Percentiles rank a stretch among this genome's conserved stretches.
phyloP scores from a whole-genome alignment of 1,140 invertebrate genomes.

The Drusus annulatus region DNA sequence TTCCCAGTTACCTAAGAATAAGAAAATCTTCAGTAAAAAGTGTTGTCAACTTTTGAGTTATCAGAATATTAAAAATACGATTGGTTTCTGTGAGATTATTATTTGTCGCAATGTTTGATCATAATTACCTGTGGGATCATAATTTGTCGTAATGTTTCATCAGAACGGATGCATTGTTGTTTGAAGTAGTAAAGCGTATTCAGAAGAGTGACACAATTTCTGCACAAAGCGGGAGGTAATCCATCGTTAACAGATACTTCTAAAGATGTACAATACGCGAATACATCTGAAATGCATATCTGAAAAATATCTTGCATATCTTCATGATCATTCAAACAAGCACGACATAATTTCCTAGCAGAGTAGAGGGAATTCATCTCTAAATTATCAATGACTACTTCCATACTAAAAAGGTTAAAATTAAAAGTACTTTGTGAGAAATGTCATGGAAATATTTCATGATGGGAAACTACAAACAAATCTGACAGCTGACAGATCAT shows the following conservation, averaged over 20 bases:
- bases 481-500: too few relatives aligned
- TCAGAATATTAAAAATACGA: not conserved
- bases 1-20: slow-evolving; percentile 27
- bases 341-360: slow-evolving; percentile 36
- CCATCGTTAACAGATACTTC: slow-evolving; percentile 33
- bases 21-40: not conserved
- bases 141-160: slow-evolving; percentile 40
- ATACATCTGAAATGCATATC: slow-evolving; percentile 34
- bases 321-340: slow-evolving; percentile 30
- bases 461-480: too few relatives aligned
- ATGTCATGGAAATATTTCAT: too few relatives aligned
- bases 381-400: slow-evolving; percentile 1
- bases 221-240: slow-evolving; percentile 22
- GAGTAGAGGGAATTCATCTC: slow-evolving; percentile 18
- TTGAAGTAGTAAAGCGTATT: slow-evolving; percentile 43
- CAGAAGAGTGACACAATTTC: slow-evolving; percentile 28
- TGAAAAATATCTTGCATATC: slow-evolving; percentile 44
- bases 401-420: not conserved
- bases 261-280: slow-evolving; percentile 34
- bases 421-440: too few relatives aligned
- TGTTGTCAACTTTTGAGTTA: not conserved
- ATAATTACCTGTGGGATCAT: slow-evolving; percentile 35
- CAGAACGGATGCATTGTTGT: slow-evolving; percentile 41
- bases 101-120: slow-evolving; percentile 41
- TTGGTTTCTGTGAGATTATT: not conserved